A percentile compares a stretch with the other conserved stretches of the same genome.
phyloP scores from a whole-genome alignment of 1,140 invertebrate genomes.

The Drosophila simulans region DNA sequence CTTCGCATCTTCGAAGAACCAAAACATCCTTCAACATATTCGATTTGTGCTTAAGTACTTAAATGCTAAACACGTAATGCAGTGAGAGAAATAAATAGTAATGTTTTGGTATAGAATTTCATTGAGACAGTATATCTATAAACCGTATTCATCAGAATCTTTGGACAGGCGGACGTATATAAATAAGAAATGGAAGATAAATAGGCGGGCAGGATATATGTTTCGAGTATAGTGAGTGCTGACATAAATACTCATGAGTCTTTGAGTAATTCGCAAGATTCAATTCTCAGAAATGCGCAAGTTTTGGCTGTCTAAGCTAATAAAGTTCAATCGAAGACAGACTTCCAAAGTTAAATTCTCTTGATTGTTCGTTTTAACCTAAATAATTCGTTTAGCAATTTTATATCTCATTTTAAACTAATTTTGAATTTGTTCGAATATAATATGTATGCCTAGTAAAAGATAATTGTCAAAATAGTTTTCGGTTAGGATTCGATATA shows the following conservation, averaged over 20 bases:
- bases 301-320: slow-evolving; percentile 22
- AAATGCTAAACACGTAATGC: slow-evolving; percentile 26
- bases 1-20: slow-evolving; percentile 3
- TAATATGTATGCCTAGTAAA: slow-evolving; percentile 9
- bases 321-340: slow-evolving; percentile 25
- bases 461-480: slow-evolving; percentile 2
- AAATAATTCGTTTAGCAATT: slow-evolving; percentile 4
- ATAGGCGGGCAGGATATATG: slow-evolving; percentile 29
- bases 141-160: slow-evolving; percentile 15
- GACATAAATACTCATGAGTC: slow-evolving; percentile 28
- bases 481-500: slow-evolving; percentile 17
- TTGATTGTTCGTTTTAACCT: slow-evolving; percentile 2
- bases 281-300: slow-evolving; percentile 30
- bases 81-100: slow-evolving; percentile 32
- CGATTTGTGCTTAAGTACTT: slow-evolving; percentile 41
- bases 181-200: slow-evolving; percentile 29
- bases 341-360: slow-evolving; percentile 1
- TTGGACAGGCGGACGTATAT: slow-evolving; percentile 15
- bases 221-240: slow-evolving; percentile 12
- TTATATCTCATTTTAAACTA: slow-evolving; percentile 5
- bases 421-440: slow-evolving; percentile 13
- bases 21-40: slow-evolving; percentile 18
- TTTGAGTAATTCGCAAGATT: slow-evolving; percentile 31
- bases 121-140: slow-evolving; percentile 16
- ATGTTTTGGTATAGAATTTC: slow-evolving; percentile 33